A percentile compares a stretch with the other conserved stretches of the same genome.
Conservation (phyloP, 2,113 vertebrate genomes). For the Aegotheles bennettii region DNA sequence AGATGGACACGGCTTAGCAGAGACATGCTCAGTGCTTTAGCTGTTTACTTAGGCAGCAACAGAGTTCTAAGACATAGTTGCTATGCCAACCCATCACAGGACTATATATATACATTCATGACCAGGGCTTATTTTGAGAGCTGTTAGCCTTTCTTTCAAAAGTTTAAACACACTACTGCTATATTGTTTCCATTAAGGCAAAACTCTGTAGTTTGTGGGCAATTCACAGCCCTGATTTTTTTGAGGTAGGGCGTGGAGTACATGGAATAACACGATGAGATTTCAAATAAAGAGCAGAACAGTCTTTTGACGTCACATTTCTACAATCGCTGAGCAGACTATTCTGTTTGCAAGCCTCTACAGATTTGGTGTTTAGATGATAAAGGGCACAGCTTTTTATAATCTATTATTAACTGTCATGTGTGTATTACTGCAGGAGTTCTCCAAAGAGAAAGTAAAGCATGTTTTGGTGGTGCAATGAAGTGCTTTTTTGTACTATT, state of each 20-base stretch:
- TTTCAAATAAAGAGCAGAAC: slow-evolving; percentile 23
- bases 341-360: slow-evolving; percentile 59
- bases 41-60: slow-evolving; percentile 74
- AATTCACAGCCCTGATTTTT: background rate
- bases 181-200: slow-evolving; percentile 23
- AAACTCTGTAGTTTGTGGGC: background rate
- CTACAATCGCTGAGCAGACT: slow-evolving; percentile 51
- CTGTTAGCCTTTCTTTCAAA: slow-evolving; percentile 56
- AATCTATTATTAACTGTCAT: slow-evolving; percentile 69
- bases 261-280: slow-evolving; percentile 10
- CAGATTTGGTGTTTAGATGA: slow-evolving; percentile 64
- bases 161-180: slow-evolving; percentile 55
- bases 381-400: slow-evolving; percentile 69
- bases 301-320: slow-evolving; percentile 60
- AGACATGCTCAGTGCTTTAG: slow-evolving; percentile 56
- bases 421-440: slow-evolving; percentile 27
- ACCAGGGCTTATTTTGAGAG: slow-evolving; percentile 66
- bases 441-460: slow-evolving; percentile 58
- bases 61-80: slow-evolving; percentile 73
- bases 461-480: background rate
- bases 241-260: background rate
- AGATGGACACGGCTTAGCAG: slow-evolving; percentile 61
- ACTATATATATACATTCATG: slow-evolving; percentile 71
- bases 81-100: slow-evolving; percentile 74
- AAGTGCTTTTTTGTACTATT: slow-evolving; percentile 30